phyloP scores from a whole-genome alignment of 2,888 invertebrate genomes.

The Latrodectus elegans region DNA sequence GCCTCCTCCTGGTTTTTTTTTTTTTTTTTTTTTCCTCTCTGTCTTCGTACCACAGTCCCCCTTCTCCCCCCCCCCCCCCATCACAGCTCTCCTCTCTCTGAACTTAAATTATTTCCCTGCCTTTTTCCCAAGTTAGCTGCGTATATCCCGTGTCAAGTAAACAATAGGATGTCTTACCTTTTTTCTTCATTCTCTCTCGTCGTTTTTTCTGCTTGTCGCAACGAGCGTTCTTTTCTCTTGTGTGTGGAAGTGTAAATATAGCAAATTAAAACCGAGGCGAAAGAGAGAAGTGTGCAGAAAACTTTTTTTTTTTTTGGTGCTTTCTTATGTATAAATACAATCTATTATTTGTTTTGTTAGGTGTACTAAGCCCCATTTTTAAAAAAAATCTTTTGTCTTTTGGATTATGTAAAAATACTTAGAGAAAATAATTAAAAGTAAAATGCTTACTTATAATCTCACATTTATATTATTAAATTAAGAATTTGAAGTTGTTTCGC shows the following conservation, averaged over 20 bases:
- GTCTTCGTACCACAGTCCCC: neutral
- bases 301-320: neutral
- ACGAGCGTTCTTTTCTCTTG: neutral
- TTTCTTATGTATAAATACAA: neutral
- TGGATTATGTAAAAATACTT: no score
- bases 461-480: no score
- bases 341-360: no score
- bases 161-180: conserved; percentile 68
- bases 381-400: no score
- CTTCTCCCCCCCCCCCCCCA: conserved; percentile 7
- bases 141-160: conserved; percentile 68
- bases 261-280: conserved; percentile 44
- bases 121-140: conserved; percentile 60
- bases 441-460: no score
- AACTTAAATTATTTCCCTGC: conserved; percentile 55
- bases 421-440: no score
- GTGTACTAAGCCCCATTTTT: no score
- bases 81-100: conserved; percentile 10
- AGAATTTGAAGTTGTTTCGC: no score
- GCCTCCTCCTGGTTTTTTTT: conserved; percentile 28
- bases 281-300: conserved; percentile 1
- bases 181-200: conserved; percentile 20
- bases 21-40: neutral
- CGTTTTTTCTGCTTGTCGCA: conserved; percentile 1
- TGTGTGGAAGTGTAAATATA: conserved; percentile 57